Base-by-base conservation (phyloP, 2,797 vertebrate genomes). In the Chelonia mydas region DNA sequence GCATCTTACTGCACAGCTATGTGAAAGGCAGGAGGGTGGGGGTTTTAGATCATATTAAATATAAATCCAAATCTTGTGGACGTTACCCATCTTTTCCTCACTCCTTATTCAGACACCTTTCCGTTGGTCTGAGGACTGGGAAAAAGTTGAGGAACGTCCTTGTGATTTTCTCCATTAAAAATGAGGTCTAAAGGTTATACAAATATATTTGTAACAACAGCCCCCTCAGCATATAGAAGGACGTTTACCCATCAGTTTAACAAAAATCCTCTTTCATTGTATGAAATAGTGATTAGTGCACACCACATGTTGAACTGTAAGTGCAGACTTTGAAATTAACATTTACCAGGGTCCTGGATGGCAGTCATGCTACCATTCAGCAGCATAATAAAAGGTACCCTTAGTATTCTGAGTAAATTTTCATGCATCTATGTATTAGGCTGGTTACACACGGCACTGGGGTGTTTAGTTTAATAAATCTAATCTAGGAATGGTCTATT, bases 401-500 rank as follows among this genome's bases (percentile, higher is more conserved):
- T 15, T 17, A 33, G 12, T 0, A 37, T 16, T 8, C 8, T 31
- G 27, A 11, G 7, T 45, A 3, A 25, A 0, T 11, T 3, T 6
- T 41, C 5, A 0, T 9, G 31, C 9, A 0, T 16, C 5, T 12
- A 3, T 6, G 17, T 77, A 41, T 72, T 76, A 27, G 23, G 17
- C n/a, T 37, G 61, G 10, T 50, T 50, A 55, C 59, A 13, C 16
- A 54, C 25, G 5, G 17, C 68, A 25, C 9, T 72, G 37, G 68
- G 16, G 21, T 41, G 10, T 72, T 72, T 37, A 16, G 13, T 5
- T 83, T 50, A 27, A 2, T 45, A 4, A 68, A 19, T 31, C 31
- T 21, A 11, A 12, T 51, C 3, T 5, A 47, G 81, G 51, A 33
- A 15, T 2, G 1, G 0, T 16, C 17, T 41, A 1, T 41, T 27